Base-by-base conservation (phyloP, 2,888 invertebrate species). In the Cistogaster globosa region DNA sequence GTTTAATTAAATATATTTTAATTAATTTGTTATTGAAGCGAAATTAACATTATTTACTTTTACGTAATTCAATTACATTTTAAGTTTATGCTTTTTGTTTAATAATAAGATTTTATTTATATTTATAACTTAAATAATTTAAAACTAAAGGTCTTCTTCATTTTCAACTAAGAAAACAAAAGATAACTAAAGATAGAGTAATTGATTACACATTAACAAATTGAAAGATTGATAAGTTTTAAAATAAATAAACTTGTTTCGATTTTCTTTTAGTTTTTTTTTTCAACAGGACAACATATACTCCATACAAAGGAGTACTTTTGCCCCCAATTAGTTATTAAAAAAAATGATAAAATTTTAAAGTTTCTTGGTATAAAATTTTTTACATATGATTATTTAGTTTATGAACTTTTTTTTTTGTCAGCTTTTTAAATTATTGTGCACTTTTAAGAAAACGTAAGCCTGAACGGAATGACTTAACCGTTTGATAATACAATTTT, bases 31-130 rank as follows among this genome's bases (percentile, higher is more conserved):
- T 74, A 20, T 71, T 71, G 53, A 71, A 82, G 85, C 18, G 42
- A 63, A 86, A 81, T 83, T 78, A 85, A 85, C 78, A 86, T 84
- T 77, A 78, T 79, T 86, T 86, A 67, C 74, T 79, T 53, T 75
- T 78, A 86, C 83, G 88, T 87, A 88, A 87, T 87, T 88, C 86
- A 88, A 87, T 88, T 88, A 87, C 88, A 87, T 75, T 77, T 84
- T 83, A 55, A 32, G 53, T 63, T 76, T 32, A 68, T 53, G 9
- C 12, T 83, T 71, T 77, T 67, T 36, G 22, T 62, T 75, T 75
- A 42, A 75, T 78, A 79, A 74, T 81, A 81, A 82, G 20, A 63
- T 80, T 81, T 76, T 12, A 53, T 80, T 76, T 81, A 74, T 81
- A 82, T 77, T 81, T 81, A 80, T 84, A 84, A 71, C 78, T 77